A percentile compares a stretch with the other conserved stretches of the same genome.
Evolutionary conservation across 2,888 invertebrate species (phyloP).

Genomic region (Xanthorhoe designata): DNA sequence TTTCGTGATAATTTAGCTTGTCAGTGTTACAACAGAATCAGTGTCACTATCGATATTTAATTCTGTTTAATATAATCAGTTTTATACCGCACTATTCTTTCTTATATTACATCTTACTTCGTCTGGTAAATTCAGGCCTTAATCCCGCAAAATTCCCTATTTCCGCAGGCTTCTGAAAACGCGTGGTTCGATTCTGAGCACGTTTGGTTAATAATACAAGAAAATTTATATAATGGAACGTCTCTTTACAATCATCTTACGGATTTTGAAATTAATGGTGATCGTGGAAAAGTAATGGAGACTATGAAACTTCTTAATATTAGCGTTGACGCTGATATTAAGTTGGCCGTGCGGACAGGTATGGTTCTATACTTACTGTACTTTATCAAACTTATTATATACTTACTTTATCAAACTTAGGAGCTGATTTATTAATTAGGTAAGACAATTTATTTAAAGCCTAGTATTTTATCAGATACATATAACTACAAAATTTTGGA

Average conservation of each 20-base stretch:
- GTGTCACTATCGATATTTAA: too few relatives aligned
- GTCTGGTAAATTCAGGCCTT: neutral
- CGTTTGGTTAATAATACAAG: constrained; percentile 62
- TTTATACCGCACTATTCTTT: too few relatives aligned
- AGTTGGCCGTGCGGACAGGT: constrained; percentile 47
- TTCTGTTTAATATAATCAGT: too few relatives aligned
- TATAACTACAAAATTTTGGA: constrained; percentile 55
- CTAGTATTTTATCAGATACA: too few relatives aligned
- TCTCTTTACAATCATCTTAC: neutral
- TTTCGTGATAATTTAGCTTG: too few relatives aligned
- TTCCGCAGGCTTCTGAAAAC: constrained; percentile 63
- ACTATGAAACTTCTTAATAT: constrained; percentile 53
- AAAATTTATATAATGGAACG: constrained; percentile 18
- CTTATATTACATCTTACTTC: too few relatives aligned
- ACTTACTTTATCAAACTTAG: too few relatives aligned
- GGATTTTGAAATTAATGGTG: neutral
- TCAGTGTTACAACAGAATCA: too few relatives aligned
- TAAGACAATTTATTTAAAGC: too few relatives aligned
- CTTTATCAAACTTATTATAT: neutral
- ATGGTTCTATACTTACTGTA: neutral
- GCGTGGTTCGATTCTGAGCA: constrained; percentile 54
- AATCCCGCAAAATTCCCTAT: neutral
- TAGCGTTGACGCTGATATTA: constrained; percentile 63
- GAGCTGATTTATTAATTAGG: too few relatives aligned
- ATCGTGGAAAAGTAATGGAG: constrained; percentile 15